phyloP scores from a whole-genome alignment of 1,140 invertebrate species.

The Drosophila seguyi region DNA sequence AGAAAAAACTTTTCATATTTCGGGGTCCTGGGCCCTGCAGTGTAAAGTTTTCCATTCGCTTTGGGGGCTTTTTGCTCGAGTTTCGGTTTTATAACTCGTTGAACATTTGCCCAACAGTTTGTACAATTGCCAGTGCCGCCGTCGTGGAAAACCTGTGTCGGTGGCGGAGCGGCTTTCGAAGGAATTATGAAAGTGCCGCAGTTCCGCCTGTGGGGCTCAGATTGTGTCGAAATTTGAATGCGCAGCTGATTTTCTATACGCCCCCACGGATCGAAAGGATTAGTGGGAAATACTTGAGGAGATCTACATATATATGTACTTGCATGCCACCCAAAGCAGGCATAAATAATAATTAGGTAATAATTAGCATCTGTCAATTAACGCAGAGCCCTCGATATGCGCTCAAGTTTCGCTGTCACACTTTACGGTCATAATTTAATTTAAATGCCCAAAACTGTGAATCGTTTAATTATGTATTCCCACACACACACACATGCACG shows the following conservation, averaged over 20 bases:
- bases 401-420: constrained; percentile 25
- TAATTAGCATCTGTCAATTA: constrained; percentile 80
- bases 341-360: constrained; percentile 80
- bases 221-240: constrained; percentile 26
- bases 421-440: constrained; percentile 69
- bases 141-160: constrained; percentile 30
- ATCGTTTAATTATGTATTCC: constrained; percentile 80
- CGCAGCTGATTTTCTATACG: constrained; percentile 12
- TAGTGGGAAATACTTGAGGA: background rate
- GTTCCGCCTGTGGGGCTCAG: constrained; percentile 44
- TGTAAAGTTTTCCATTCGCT: constrained; percentile 57
- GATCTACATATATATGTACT: background rate
- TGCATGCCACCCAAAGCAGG: background rate
- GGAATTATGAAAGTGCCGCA: constrained; percentile 57
- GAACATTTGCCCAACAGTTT: constrained; percentile 75
- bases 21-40: constrained; percentile 27
- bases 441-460: constrained; percentile 81
- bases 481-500: constrained; percentile 29
- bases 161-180: constrained; percentile 42
- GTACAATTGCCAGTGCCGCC: constrained; percentile 43
- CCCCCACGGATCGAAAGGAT: constrained; percentile 12
- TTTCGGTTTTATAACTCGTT: constrained; percentile 73
- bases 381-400: constrained; percentile 62
- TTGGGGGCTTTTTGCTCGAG: constrained; percentile 55
- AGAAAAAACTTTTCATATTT: constrained; percentile 77